Percentiles rank a stretch among this genome's conserved stretches.
phyloP scores from a whole-genome alignment of 2,888 invertebrate genomes.

The Bugula neritina region DNA sequence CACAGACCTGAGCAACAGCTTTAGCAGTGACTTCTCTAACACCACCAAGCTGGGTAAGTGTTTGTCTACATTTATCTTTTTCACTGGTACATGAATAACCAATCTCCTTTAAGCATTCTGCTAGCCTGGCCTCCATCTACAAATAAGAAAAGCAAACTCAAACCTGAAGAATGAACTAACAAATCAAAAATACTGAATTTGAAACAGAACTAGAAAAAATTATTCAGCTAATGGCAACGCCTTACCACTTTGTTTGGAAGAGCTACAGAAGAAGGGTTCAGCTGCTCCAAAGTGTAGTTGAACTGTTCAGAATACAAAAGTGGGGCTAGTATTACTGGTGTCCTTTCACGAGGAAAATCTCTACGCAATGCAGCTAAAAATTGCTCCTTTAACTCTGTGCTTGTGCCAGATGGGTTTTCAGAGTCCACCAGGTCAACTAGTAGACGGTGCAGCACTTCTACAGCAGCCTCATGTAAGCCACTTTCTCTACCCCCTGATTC shows the following conservation, averaged over 20 bases:
- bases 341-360: conserved; percentile 81
- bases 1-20: conserved; percentile 67
- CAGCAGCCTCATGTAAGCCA: conserved; percentile 81
- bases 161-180: not conserved
- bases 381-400: conserved; percentile 68
- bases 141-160: too few relatives aligned
- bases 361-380: conserved; percentile 74
- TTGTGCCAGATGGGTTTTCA: conserved; percentile 58
- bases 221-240: not conserved
- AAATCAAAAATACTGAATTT: conserved; percentile 11
- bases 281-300: conserved; percentile 53
- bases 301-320: conserved; percentile 68
- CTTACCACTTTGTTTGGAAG: conserved; percentile 28
- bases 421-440: conserved; percentile 59
- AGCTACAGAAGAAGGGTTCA: conserved; percentile 53
- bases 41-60: conserved; percentile 69
- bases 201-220: not conserved
- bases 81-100: conserved; percentile 77
- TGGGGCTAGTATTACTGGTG: conserved; percentile 82
- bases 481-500: conserved; percentile 37
- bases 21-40: conserved; percentile 70
- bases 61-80: conserved; percentile 60
- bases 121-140: conserved; percentile 56
- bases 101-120: conserved; percentile 84
- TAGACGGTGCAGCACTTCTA: conserved; percentile 80